Conservation (phyloP, 1,140 invertebrate genomes). For the Bathynomus jamesi region DNA sequence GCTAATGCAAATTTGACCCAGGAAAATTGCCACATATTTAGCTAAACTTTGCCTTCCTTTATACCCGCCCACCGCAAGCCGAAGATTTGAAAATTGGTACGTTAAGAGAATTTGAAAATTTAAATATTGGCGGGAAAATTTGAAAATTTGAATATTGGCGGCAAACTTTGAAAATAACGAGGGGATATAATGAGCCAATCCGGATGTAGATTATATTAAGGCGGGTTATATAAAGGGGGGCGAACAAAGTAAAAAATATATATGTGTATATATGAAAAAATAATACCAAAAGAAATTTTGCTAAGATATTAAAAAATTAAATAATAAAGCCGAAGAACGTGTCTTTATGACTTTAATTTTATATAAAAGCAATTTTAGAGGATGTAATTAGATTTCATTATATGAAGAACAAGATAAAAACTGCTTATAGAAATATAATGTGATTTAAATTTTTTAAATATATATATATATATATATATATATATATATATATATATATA, state of each 20-base stretch:
- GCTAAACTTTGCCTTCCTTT: neutral
- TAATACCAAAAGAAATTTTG: neutral
- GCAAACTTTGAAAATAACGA: neutral
- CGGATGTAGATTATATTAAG: neutral
- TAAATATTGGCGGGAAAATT: neutral
- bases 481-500: slow-evolving; percentile 3
- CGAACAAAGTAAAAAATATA: too few relatives aligned
- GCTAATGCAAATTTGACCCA: neutral
- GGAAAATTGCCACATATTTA: neutral
- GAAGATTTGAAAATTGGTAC: neutral
- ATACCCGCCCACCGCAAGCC: neutral
- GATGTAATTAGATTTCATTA: too few relatives aligned
- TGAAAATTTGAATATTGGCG: neutral
- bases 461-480: too few relatives aligned
- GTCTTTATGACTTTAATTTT: too few relatives aligned
- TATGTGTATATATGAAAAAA: neutral
- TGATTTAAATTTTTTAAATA: too few relatives aligned
- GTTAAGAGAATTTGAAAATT: neutral
- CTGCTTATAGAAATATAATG: too few relatives aligned
- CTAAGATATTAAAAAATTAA: too few relatives aligned
- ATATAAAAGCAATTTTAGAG: too few relatives aligned
- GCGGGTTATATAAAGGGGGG: neutral
- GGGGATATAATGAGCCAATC: neutral
- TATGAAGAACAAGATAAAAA: too few relatives aligned
- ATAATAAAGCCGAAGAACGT: neutral